Percentiles rank a stretch among this genome's conserved stretches.
Evolutionary conservation across 1,140 invertebrate species (phyloP).

Genomic region (Pachypeltis micranthus): DNA sequence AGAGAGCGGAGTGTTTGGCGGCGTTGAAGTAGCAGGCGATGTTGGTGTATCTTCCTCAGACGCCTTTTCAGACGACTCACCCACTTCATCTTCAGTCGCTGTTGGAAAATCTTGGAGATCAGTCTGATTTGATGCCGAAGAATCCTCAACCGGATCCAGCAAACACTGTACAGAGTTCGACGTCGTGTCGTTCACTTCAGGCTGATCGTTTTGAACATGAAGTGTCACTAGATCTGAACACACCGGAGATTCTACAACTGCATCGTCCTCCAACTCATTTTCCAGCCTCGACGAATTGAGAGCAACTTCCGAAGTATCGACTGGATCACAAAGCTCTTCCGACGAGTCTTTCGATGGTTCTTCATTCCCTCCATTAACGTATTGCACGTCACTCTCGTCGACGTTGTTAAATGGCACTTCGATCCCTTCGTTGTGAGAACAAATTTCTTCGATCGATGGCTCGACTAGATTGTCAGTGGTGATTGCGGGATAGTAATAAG

Average conservation of each 20-base stretch:
- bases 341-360: too few species aligned
- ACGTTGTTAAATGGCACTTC: constrained; percentile 12
- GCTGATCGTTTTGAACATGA: too few species aligned
- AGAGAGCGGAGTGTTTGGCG: not conserved
- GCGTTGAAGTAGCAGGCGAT: not conserved
- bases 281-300: constrained; percentile 15
- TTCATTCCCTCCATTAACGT: too few species aligned
- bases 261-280: constrained; percentile 18
- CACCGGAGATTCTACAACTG: not conserved
- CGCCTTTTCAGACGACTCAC: not conserved
- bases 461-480: constrained; percentile 1
- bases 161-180: not conserved
- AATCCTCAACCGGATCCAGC: too few species aligned
- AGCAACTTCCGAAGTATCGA: too few species aligned
- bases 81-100: too few species aligned
- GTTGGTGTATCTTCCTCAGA: not conserved
- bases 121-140: too few species aligned
- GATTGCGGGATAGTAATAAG: constrained; percentile 4
- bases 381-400: constrained; percentile 17
- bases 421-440: constrained; percentile 14
- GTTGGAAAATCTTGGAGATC: too few species aligned
- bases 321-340: too few species aligned
- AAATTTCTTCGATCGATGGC: constrained; percentile 8
- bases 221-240: too few species aligned
- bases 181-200: too few species aligned